phyloP scores from a whole-genome alignment of 2,113 vertebrate species.

The Hyperopisus bebe region DNA sequence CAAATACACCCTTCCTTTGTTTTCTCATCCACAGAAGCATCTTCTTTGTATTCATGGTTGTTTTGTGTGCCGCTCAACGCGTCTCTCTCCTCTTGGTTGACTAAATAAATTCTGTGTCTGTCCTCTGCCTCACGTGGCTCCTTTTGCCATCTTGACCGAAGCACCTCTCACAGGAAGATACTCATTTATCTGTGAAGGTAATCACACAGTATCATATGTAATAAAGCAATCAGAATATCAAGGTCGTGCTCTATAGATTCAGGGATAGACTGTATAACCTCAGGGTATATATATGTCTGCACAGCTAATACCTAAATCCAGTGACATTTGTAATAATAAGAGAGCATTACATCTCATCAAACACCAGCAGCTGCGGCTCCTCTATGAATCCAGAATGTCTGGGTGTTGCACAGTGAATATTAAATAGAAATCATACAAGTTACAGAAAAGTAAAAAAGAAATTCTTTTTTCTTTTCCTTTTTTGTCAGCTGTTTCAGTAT shows the following conservation, averaged over 20 bases:
- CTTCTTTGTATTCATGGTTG: background rate
- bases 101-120: background rate
- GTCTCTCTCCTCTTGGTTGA: background rate
- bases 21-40: background rate
- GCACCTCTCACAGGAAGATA: background rate
- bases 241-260: background rate
- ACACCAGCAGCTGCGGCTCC: background rate
- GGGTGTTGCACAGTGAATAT: background rate
- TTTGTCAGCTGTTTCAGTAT: background rate
- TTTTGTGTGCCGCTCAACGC: background rate
- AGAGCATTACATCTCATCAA: background rate
- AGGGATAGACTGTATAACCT: background rate
- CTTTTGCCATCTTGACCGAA: background rate
- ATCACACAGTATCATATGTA: background rate
- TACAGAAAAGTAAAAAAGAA: background rate
- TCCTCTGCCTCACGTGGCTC: background rate
- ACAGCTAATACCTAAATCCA: background rate
- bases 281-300: background rate
- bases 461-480: background rate
- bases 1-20: background rate
- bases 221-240: background rate
- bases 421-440: background rate
- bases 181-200: background rate
- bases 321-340: slow-evolving; percentile 3
- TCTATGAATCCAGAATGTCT: background rate